Evolutionary conservation across 2,888 invertebrate genomes (phyloP).

Genomic region (Hofmannophila pseudospretella): DNA sequence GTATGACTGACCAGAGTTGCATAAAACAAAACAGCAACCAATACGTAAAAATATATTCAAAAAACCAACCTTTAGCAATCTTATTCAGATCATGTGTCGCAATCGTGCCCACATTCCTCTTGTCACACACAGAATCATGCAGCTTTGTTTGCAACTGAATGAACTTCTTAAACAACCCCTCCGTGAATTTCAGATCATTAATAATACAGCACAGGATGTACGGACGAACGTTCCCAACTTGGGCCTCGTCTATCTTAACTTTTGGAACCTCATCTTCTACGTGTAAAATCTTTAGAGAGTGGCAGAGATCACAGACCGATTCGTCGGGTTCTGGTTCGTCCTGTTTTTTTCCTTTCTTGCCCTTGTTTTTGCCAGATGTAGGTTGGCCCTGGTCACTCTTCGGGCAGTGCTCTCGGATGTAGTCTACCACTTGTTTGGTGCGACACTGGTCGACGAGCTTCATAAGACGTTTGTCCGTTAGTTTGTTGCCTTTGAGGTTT

Average conservation of each 20-base stretch:
- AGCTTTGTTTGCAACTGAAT: slow-evolving; percentile 88
- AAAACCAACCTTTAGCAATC: slow-evolving; percentile 72
- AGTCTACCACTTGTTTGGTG: slow-evolving; percentile 86
- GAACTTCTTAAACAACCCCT: slow-evolving; percentile 84
- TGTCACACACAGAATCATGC: slow-evolving; percentile 86
- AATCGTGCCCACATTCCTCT: slow-evolving; percentile 86
- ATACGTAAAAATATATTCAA: too few relatives aligned
- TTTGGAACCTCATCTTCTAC: slow-evolving; percentile 57
- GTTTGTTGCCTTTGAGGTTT: slow-evolving; percentile 84
- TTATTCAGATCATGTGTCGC: slow-evolving; percentile 89
- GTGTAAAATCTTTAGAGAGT: slow-evolving; percentile 63
- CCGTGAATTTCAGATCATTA: slow-evolving; percentile 79
- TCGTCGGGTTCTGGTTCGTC: slow-evolving; percentile 49
- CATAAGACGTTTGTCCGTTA: slow-evolving; percentile 83
- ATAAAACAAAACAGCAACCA: too few relatives aligned
- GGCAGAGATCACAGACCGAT: slow-evolving; percentile 44
- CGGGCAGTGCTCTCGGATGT: slow-evolving; percentile 82
- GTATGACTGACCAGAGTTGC: too few relatives aligned
- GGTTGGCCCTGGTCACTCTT: slow-evolving; percentile 46
- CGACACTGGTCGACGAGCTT: slow-evolving; percentile 87
- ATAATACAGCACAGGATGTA: slow-evolving; percentile 86
- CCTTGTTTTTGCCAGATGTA: slow-evolving; percentile 40
- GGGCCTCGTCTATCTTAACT: slow-evolving; percentile 75
- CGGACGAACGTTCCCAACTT: slow-evolving; percentile 80
- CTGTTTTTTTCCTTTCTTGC: slow-evolving; percentile 57